A percentile compares a stretch with the other conserved stretches of the same genome.
Evolutionary conservation across 2,888 invertebrate species (phyloP).

Genomic region (Drosophila quinaria): DNA sequence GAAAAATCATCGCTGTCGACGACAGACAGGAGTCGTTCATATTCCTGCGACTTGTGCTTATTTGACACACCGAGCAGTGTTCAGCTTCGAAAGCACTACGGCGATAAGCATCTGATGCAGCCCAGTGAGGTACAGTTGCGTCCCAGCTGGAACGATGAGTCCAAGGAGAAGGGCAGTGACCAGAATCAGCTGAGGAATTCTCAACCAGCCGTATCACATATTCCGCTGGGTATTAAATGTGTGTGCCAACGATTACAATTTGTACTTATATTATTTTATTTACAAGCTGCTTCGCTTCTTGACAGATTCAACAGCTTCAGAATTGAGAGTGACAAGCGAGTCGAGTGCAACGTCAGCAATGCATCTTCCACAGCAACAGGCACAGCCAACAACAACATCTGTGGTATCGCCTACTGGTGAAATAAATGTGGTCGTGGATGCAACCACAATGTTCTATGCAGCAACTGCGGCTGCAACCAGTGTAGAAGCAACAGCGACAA

Average conservation of each 20-base stretch:
- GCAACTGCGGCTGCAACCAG: conserved; percentile 8
- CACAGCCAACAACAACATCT: conserved; percentile 42
- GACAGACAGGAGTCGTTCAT: conserved; percentile 36
- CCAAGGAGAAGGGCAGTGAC: background rate
- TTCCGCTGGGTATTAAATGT: conserved; percentile 68
- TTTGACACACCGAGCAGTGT: conserved; percentile 66
- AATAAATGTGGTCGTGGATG: conserved; percentile 65
- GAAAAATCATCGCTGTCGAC: conserved; percentile 10
- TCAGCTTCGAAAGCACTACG: conserved; percentile 72
- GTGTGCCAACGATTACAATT: conserved; percentile 7
- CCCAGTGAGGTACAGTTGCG: conserved; percentile 75
- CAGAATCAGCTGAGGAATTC: background rate
- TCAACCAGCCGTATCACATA: conserved; percentile 15
- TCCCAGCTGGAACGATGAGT: conserved; percentile 60
- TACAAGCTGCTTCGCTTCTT: conserved; percentile 28
- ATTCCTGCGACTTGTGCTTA: conserved; percentile 78
- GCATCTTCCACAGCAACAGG: conserved; percentile 3
- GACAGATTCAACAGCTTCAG: conserved; percentile 48
- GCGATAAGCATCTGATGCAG: conserved; percentile 64
- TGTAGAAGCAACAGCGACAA: background rate
- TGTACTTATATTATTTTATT: background rate
- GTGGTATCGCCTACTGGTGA: conserved; percentile 40
- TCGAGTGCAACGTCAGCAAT: background rate
- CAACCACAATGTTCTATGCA: conserved; percentile 62
- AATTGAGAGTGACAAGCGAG: background rate